These are phyloP conservation scores for Eurystomus gularis DNA, from an alignment of 2,113 vertebrate genomes.

Conservation along the genomic window DNA sequence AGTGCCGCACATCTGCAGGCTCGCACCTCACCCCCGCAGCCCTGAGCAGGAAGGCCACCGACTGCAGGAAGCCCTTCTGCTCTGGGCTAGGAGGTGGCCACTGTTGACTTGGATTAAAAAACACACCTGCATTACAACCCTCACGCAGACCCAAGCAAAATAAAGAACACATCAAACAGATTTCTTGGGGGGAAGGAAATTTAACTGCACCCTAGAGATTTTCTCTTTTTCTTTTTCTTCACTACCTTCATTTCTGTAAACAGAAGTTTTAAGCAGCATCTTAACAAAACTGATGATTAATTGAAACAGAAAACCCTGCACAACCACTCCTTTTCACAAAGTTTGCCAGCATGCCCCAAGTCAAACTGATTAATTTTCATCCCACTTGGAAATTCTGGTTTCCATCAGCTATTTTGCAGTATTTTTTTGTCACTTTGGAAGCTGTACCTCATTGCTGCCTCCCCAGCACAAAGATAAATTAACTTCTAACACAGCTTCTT, in stretches of 20 bases:
- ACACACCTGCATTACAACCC: background rate
- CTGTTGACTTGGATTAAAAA: background rate
- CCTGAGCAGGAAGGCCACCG: background rate
- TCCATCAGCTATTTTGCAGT: background rate
- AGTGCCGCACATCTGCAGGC: background rate
- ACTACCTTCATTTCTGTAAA: background rate
- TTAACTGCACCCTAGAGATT: background rate
- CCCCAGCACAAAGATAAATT: background rate
- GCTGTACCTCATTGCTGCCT: background rate
- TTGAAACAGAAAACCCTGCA: background rate
- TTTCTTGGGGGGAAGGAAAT: background rate
- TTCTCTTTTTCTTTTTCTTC: background rate
- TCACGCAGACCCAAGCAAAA: background rate
- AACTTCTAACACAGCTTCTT: background rate
- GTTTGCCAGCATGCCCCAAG: background rate
- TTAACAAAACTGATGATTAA: background rate
- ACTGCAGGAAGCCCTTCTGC: constrained; percentile 34
- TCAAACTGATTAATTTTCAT: background rate
- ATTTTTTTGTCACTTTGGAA: background rate
- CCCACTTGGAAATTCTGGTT: constrained; percentile 6
- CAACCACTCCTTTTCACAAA: background rate
- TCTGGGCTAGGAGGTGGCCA: background rate
- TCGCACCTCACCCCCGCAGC: background rate
- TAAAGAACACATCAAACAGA: constrained; percentile 1
- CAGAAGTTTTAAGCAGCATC: background rate